Evolutionary conservation across 2,888 invertebrate genomes (phyloP), one percentile per base, ranked within the genome.

Genomic region (Bibio marci): DNA sequence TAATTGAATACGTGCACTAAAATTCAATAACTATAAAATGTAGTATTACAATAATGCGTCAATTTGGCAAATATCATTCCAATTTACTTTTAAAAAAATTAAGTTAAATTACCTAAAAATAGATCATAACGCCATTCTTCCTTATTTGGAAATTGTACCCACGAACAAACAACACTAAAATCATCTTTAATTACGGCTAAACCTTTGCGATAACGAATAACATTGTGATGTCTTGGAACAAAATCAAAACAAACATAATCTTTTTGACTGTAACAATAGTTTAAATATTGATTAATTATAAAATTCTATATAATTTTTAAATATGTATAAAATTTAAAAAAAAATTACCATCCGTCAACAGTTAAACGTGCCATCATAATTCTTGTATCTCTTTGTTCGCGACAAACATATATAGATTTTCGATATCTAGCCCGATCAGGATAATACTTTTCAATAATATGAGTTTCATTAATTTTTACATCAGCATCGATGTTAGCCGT

Each of bases 241-340:
- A 97, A 91, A 56, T 97, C 92, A 51, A 94, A 94, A 55, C 97
- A 97, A 7, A 94, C 78, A 56, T 86, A 95, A 71, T 97, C 95
- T 53, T 92, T 92, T 64, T 97, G 95, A 60, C 94, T 47, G 31
- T 25, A 42, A 39, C 10, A 14, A 80, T 55, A 47, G 65, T 61
- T 44, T 26, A 42, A 43, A 47, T 43, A 44, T 22, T 31, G 11
- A 26, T 26, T 10, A 17, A 32, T 22, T 14, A 13, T 25, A 37
- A 36, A 22, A 17, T 11, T 28, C n/a, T 28, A 18, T 8, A 12
- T n/a, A n/a, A n/a, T n/a, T n/a, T n/a, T n/a, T n/a, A n/a, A n/a
- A n/a, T n/a, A n/a, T n/a, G n/a, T n/a, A n/a, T n/a, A n/a, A n/a
- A n/a, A n/a, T n/a, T 19, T 6, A 34, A 40, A 25, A 4, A 15